Evolutionary conservation across 2,797 vertebrate genomes (phyloP).

Genomic region (Podarcis siculus): DNA sequence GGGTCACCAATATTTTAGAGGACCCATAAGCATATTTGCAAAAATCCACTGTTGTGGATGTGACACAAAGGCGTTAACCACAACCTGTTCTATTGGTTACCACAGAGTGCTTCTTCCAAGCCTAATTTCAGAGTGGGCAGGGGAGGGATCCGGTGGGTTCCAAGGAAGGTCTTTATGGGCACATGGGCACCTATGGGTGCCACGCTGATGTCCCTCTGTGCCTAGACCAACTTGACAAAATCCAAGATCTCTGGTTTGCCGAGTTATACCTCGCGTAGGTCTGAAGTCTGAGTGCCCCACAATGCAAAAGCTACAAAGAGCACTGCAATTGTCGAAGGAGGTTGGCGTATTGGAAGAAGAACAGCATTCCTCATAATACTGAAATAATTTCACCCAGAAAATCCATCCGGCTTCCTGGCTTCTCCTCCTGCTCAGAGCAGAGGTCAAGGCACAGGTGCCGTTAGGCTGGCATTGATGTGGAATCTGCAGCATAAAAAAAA

Average conservation of each 20-base stretch:
- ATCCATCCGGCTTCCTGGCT: constrained; percentile 4
- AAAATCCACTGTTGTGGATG: no score
- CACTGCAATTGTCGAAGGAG: neutral
- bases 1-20: no score
- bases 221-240: neutral
- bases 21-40: no score
- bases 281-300: neutral
- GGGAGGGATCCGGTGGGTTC: no score
- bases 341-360: neutral
- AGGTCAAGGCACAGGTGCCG: neutral
- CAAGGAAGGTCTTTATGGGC: no score
- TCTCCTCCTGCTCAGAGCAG: neutral
- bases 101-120: no score
- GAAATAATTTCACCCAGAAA: constrained; percentile 25
- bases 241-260: neutral
- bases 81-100: no score
- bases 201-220: no score
- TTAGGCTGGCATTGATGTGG: neutral
- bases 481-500: neutral
- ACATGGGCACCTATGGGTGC: no score
- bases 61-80: no score
- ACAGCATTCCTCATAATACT: rapidly evolving
- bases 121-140: no score
- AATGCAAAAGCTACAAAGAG: neutral
- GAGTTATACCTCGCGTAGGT: neutral